phyloP scores from a whole-genome alignment of 2,888 invertebrate genomes.

The Drosophila mettleri region DNA sequence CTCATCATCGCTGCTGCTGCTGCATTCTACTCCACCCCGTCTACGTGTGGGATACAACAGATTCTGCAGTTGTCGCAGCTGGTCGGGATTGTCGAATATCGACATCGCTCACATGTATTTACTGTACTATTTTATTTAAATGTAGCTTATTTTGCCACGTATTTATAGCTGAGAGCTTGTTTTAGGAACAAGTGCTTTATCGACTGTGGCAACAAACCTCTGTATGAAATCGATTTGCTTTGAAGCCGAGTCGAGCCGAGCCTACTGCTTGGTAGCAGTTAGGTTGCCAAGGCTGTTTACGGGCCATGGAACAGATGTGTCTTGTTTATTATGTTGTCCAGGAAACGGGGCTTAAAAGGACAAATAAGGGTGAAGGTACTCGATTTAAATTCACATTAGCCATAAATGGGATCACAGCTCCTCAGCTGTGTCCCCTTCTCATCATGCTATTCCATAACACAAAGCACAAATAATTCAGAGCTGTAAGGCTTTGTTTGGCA shows the following conservation, averaged over 20 bases:
- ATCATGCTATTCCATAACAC: background rate
- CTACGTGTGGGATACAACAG: slow-evolving; percentile 75
- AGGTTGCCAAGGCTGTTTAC: background rate
- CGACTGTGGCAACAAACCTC: slow-evolving; percentile 2
- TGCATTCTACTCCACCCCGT: slow-evolving; percentile 63
- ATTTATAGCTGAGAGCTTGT: slow-evolving; percentile 19
- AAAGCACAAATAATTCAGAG: background rate
- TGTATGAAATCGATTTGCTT: slow-evolving; percentile 41
- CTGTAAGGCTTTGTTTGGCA: background rate
- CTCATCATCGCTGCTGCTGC: slow-evolving; percentile 78
- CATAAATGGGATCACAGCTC: background rate
- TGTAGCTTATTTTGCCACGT: slow-evolving; percentile 10
- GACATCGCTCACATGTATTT: slow-evolving; percentile 70
- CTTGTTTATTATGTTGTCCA: slow-evolving; percentile 54
- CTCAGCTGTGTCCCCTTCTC: too few relatives aligned
- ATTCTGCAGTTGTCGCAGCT: slow-evolving; percentile 74
- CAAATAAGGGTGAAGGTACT: background rate
- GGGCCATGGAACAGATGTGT: slow-evolving; percentile 17
- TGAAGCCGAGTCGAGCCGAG: slow-evolving; percentile 24
- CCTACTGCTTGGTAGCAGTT: slow-evolving; percentile 31
- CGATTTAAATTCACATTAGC: slow-evolving; percentile 1
- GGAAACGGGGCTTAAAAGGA: slow-evolving; percentile 26
- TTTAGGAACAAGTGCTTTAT: slow-evolving; percentile 31
- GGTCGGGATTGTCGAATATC: slow-evolving; percentile 81
- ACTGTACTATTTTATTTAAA: background rate